Evolutionary conservation across 2,113 vertebrate genomes (phyloP).

Genomic region (Psophia crepitans): DNA sequence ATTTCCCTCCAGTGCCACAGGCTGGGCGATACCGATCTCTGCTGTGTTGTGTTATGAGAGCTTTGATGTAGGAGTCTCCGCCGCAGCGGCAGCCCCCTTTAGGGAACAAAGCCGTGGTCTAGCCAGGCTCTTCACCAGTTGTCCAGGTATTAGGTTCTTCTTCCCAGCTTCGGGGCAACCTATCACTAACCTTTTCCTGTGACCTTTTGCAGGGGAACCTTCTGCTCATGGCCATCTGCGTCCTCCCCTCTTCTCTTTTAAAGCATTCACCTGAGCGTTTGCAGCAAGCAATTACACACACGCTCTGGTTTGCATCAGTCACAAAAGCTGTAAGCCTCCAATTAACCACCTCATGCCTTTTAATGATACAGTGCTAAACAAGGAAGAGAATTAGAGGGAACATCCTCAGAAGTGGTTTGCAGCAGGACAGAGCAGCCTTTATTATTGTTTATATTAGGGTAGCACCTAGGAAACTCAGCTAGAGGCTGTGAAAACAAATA

Average conservation of each 20-base stretch:
- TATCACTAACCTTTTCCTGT: constrained; percentile 57
- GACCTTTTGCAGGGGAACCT: constrained; percentile 62
- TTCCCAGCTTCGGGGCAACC: constrained; percentile 40
- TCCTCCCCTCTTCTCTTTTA: background rate
- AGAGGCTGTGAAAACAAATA: constrained; percentile 63
- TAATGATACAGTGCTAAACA: constrained; percentile 42
- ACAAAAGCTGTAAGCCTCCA: constrained; percentile 58
- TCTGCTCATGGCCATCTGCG: constrained; percentile 58
- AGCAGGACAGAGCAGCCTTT: constrained; percentile 36
- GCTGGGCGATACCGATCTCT: constrained; percentile 65
- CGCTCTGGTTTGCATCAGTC: constrained; percentile 32
- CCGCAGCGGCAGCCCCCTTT: constrained; percentile 23
- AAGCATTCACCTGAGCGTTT: constrained; percentile 14
- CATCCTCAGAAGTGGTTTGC: constrained; percentile 56
- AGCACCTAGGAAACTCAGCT: constrained; percentile 64
- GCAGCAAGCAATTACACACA: background rate
- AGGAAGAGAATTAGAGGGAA: constrained; percentile 47
- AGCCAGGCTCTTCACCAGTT: constrained; percentile 71
- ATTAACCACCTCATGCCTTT: constrained; percentile 60
- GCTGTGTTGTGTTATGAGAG: constrained; percentile 46
- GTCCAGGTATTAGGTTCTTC: constrained; percentile 80
- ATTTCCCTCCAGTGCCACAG: constrained; percentile 57
- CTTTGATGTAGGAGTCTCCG: constrained; percentile 53
- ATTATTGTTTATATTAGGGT: constrained; percentile 7
- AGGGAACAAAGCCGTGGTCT: constrained; percentile 37